Conservation (phyloP, 64 coral and sea anemone species). For the Dendronephthya gigantea region DNA sequence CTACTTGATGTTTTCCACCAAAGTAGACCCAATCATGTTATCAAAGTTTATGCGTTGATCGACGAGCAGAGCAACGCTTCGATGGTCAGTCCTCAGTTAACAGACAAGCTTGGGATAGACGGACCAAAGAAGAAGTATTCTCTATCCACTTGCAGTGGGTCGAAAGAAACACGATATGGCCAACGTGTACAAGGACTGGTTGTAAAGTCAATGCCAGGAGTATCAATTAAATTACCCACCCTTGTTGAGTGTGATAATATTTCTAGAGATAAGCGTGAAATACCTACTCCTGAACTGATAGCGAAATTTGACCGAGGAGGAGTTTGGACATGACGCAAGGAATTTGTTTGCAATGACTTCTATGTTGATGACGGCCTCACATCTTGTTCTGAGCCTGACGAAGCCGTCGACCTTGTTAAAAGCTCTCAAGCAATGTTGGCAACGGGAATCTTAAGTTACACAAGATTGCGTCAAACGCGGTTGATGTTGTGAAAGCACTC, state of each 20-base stretch:
- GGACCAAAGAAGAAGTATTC: background rate
- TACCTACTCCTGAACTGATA: background rate
- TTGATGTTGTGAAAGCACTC: background rate
- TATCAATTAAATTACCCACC: background rate
- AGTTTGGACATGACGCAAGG: background rate
- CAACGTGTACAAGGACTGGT: background rate
- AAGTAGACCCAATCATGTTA: background rate
- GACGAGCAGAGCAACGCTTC: constrained; percentile 3
- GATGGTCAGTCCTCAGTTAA: background rate
- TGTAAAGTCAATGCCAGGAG: background rate
- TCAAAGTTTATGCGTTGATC: background rate
- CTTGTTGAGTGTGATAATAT: background rate
- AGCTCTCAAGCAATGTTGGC: constrained; percentile 10
- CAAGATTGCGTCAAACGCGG: background rate
- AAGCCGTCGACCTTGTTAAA: background rate
- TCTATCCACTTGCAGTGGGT: background rate
- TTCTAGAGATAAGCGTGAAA: background rate
- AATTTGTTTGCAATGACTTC: background rate
- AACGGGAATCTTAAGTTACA: background rate
- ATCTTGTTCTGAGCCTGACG: background rate
- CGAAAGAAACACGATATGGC: background rate
- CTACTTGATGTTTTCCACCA: constrained; percentile 15
- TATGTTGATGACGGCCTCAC: constrained; percentile 19
- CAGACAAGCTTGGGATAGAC: background rate
- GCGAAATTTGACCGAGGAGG: background rate